Evolutionary conservation across 2,888 invertebrate genomes (phyloP), one percentile per base, ranked within the genome.

Genomic region (Callinectes sapidus): DNA sequence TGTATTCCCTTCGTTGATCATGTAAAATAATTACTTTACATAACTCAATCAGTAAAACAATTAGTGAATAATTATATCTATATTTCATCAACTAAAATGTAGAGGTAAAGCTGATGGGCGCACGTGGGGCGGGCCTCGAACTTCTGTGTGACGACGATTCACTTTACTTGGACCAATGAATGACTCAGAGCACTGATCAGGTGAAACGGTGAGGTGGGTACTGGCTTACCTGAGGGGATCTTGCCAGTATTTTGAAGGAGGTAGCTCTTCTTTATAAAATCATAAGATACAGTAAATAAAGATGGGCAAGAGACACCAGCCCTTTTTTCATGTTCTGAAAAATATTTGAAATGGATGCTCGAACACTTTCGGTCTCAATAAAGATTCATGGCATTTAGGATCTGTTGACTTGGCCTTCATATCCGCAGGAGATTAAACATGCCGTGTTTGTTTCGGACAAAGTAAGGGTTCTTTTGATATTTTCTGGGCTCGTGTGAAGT

Each of bases 361-460:
- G 28, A 42, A 87, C 54, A 87, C 54, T 81, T 81, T 35, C 35
- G 81, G 16, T 3, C 81, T n/a, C 81, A 81, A 81, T 81, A 81
- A 35, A 81, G 35, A 81, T 81, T 81, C 81, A 35, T 35, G 81
- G 81, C 81, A n/a, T 81, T 81, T 35, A 35, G 35, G 35, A 1
- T 77, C 16, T 81, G 35, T 81, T 81, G 81, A 32, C 81, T 32
- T n/a, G 81, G 81, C 35, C 81, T 81, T 81, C 81, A 81, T 81
- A 81, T 81, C 18, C 81, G 13, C 35, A 35, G 81, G 81, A 81
- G 35, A 81, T 81, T 81, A 81, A 81, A 81, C 81, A 81, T 32
- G 35, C 35, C 81, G 81, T 81, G 81, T 81, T 32, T 81, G 81
- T 32, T 35, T 13, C 35, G 81, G 81, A 81, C 81, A 81, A 81